Base-by-base conservation (phyloP, 2,888 invertebrate genomes). In the Stramonita haemastoma region DNA sequence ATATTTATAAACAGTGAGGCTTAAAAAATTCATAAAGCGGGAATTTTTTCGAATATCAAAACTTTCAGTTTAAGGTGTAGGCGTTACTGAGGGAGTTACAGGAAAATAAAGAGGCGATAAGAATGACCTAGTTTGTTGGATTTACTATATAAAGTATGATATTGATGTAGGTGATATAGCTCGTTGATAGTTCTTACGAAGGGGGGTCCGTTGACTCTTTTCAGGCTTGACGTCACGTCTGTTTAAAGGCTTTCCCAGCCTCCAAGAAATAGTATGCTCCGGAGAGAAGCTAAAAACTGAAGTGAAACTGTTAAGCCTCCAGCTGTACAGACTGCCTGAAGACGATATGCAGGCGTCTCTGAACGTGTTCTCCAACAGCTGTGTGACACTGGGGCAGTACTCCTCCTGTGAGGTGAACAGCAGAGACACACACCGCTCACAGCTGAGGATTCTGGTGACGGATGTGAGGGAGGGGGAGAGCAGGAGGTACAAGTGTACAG, bases 221-320 rank as follows among this genome's bases (percentile, higher is more conserved):
- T 56, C 88, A 88, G 88, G 88, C 26, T 70, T 88, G 84, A 88
- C 29, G 19, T 57, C 70, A 36, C 81, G 84, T 6, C 29, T 81
- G 17, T 88, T 83, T 36, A 81, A 83, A 66, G 88, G 88, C 34
- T 60, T 88, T n/a, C 70, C 88, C 26, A 88, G 88, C 22, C 57
- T 88, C 15, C 88, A 88, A 15, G 88, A 88, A 57, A 29, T 88
- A 11, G 46, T 57, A 15, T 88, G 88, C 70, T 57, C 81, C 15
- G 88, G 88, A 1, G 36, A 84, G 15, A 83, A 34, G 26, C 29
- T 88, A 46, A 83, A 88, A 70, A 26, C 88, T 17, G 83, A 88
- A 26, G 60, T 88, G 0, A 88, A 88, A 46, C 26, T 88, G 57
- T 5, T 88, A 32, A 57, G 81, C 26, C 83, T 88, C 22, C 79